A percentile compares a stretch with the other conserved stretches of the same genome.
These are phyloP conservation scores for Tyrophagus putrescentiae DNA, from an alignment of 1,140 invertebrate species.

Conservation along the genomic window DNA sequence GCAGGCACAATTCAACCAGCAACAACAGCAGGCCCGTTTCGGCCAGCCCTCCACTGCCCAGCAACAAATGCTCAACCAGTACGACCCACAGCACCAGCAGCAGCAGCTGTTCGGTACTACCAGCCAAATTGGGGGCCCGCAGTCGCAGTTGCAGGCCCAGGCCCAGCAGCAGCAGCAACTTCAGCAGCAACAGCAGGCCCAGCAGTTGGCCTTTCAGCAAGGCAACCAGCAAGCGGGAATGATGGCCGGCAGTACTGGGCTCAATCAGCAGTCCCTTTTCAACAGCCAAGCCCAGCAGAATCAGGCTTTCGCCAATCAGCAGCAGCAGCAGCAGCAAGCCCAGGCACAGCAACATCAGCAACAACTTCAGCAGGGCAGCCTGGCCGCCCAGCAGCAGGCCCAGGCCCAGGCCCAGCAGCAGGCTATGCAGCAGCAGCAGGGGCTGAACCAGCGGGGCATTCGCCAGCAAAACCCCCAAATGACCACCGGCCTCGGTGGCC, in stretches of 20 bases:
- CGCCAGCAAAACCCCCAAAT: no score
- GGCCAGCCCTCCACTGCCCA: constrained; percentile 1
- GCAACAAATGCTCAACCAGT: constrained; percentile 11
- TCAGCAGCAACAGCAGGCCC: neutral
- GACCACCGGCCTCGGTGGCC: neutral
- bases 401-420: neutral
- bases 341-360: neutral
- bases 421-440: neutral
- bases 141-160: no score
- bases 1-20: constrained; percentile 1
- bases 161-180: neutral
- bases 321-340: neutral
- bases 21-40: neutral
- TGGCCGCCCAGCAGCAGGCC: no score
- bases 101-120: no score
- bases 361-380: no score
- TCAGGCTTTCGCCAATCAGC: neutral
- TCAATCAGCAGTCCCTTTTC: no score
- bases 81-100: no score
- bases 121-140: no score
- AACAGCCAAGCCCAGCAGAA: neutral
- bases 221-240: neutral
- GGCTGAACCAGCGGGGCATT: neutral
- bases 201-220: neutral
- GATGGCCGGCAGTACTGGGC: neutral